Conservation (phyloP, 2,113 vertebrate genomes). For the Spizaetus ornatus region DNA sequence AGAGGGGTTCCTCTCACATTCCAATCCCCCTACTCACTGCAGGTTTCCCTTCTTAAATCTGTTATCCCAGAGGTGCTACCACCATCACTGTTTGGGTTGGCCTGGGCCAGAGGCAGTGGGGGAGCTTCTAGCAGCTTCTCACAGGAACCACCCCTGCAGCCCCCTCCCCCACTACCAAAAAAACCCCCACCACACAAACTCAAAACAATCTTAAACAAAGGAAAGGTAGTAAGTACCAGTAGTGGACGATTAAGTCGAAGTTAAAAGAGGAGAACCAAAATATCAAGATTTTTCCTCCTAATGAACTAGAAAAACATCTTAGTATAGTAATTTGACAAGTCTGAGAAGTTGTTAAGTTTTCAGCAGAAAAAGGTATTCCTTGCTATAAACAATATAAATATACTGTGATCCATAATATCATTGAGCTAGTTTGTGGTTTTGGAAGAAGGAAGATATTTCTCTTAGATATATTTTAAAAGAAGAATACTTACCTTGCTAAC, state of each 20-base stretch:
- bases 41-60: too few relatives aligned
- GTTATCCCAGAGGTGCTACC: too few relatives aligned
- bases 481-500: background rate
- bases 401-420: fast-evolving
- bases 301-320: background rate
- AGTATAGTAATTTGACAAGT: background rate
- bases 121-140: too few relatives aligned
- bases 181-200: too few relatives aligned
- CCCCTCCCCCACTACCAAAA: too few relatives aligned
- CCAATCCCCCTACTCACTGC: too few relatives aligned
- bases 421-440: background rate
- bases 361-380: background rate
- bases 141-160: too few relatives aligned
- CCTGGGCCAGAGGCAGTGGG: too few relatives aligned
- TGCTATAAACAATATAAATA: background rate
- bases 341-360: background rate
- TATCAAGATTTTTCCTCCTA: background rate
- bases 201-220: background rate
- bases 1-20: too few relatives aligned
- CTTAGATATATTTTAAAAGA: background rate
- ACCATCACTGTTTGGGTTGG: too few relatives aligned
- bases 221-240: background rate
- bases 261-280: background rate
- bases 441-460: background rate
- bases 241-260: background rate